Evolutionary conservation across 2,797 vertebrate species (phyloP).

Genomic region (Cirrhinus mrigala): DNA sequence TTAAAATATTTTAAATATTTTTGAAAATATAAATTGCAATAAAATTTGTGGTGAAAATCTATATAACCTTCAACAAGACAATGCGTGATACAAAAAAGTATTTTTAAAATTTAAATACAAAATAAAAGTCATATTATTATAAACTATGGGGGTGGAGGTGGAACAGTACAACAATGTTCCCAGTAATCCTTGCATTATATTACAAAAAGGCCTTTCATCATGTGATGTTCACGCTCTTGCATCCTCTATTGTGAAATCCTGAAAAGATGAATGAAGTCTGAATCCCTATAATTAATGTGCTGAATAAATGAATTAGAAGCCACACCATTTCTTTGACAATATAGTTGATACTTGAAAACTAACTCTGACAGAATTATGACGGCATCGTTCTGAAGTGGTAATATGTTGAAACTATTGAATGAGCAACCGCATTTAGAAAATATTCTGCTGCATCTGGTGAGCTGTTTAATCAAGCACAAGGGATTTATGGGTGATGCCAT

Average conservation of each 20-base stretch:
- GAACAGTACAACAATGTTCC: neutral
- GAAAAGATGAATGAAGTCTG: neutral
- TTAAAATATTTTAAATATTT: neutral
- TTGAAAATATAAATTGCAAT: neutral
- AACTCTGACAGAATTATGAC: constrained; percentile 7
- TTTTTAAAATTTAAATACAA: neutral
- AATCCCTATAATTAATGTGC: neutral
- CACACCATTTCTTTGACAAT: neutral
- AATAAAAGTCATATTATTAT: neutral
- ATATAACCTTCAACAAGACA: neutral
- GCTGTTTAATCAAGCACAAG: constrained; percentile 22
- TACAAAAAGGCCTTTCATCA: neutral
- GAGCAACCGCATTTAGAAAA: neutral
- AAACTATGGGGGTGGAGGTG: too few relatives aligned
- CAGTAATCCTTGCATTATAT: neutral
- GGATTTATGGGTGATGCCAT: neutral
- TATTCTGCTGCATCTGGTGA: constrained; percentile 4
- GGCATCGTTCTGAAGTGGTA: neutral
- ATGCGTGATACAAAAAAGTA: neutral
- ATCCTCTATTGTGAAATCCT: neutral
- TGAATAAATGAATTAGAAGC: neutral
- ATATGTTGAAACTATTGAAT: constrained; percentile 3
- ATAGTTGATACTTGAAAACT: neutral
- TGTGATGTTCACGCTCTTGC: neutral
- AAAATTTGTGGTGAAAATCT: neutral